These are phyloP conservation scores for Plebejus anna DNA, from an alignment of 2,888 invertebrate species.

Conservation along the genomic window DNA sequence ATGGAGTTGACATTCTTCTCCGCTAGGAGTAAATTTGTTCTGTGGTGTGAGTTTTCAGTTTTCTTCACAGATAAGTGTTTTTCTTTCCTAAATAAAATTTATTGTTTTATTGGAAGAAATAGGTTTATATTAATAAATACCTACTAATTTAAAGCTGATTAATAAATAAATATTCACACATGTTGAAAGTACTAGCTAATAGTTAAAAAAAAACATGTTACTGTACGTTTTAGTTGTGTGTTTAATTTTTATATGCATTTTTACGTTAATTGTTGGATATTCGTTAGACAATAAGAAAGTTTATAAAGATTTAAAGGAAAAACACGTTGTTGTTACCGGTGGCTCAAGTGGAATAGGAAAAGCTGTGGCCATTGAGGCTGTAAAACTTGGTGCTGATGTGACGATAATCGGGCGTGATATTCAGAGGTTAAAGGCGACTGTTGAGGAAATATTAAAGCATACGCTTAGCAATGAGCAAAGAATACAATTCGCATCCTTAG, in stretches of 20 bases:
- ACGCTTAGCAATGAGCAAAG: conserved; percentile 53
- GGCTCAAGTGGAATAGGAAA: conserved; percentile 98
- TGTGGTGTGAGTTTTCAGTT: too few relatives aligned
- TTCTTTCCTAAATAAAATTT: too few relatives aligned
- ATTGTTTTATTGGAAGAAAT: too few relatives aligned
- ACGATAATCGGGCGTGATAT: conserved; percentile 93
- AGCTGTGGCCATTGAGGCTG: conserved; percentile 88
- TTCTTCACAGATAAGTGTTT: too few relatives aligned
- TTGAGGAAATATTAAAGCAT: conserved; percentile 73
- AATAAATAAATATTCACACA: neutral
- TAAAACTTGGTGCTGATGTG: conserved; percentile 90
- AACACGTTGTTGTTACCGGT: conserved; percentile 90
- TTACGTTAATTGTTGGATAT: conserved; percentile 45
- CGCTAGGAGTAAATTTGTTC: too few relatives aligned
- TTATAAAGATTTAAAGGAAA: conserved; percentile 63
- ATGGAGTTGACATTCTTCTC: too few relatives aligned
- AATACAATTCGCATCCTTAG: conserved; percentile 83
- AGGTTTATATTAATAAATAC: too few relatives aligned
- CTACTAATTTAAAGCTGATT: too few relatives aligned
- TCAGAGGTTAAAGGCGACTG: conserved; percentile 82
- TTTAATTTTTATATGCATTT: conserved; percentile 39
- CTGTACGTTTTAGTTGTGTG: conserved; percentile 37
- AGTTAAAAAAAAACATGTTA: conserved; percentile 31
- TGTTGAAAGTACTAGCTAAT: neutral
- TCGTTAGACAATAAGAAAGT: conserved; percentile 52